phyloP scores from a whole-genome alignment of 1,140 invertebrate species.

The Platyscapa corneri region DNA sequence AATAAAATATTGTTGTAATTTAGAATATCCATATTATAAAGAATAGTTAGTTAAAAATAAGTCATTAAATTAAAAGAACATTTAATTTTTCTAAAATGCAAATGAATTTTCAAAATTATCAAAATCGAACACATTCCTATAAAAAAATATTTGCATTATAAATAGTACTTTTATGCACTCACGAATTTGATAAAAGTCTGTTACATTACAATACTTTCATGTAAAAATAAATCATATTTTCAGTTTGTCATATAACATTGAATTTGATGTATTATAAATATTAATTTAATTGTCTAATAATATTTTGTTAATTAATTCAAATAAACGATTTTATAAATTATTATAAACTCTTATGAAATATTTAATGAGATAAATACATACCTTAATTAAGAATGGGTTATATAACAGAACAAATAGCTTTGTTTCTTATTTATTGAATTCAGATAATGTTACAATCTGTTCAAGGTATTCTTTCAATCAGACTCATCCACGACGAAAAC shows the following conservation, averaged over 20 bases:
- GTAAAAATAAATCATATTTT: background rate
- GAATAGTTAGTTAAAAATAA: background rate
- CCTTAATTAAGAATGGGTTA: conserved; percentile 22
- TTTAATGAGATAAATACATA: conserved; percentile 7
- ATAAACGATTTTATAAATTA: conserved; percentile 2
- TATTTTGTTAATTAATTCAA: background rate
- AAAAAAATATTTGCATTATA: too few relatives aligned
- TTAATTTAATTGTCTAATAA: background rate
- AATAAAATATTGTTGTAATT: background rate
- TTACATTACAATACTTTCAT: background rate
- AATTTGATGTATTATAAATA: background rate
- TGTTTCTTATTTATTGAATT: conserved; percentile 63
- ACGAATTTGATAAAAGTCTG: too few relatives aligned
- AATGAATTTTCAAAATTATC: too few relatives aligned
- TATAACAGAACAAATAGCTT: conserved; percentile 34
- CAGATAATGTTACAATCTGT: conserved; percentile 63
- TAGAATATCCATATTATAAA: conserved; percentile 31
- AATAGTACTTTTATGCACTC: too few relatives aligned
- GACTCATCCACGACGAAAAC: conserved; percentile 55
- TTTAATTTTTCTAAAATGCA: too few relatives aligned
- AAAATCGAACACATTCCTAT: too few relatives aligned
- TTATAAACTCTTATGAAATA: conserved; percentile 22
- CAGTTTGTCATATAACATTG: background rate
- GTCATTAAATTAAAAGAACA: too few relatives aligned
- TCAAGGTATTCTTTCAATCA: conserved; percentile 55